Percentiles rank a stretch among this genome's conserved stretches.
Conservation (phyloP, 2,113 vertebrate species). For the Heterotis niloticus region DNA sequence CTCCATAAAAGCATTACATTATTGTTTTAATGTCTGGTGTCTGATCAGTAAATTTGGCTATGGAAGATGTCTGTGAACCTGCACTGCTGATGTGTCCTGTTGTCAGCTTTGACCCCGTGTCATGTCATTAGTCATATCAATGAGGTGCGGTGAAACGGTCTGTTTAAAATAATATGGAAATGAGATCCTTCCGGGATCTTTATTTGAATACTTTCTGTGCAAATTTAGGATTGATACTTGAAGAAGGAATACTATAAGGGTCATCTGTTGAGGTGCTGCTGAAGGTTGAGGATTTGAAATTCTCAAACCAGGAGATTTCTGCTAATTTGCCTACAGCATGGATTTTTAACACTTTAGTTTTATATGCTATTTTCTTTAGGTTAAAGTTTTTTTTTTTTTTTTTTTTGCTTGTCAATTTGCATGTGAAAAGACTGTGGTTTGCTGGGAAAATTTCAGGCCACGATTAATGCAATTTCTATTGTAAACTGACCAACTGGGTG, state of each 20-base stretch:
- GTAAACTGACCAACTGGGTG: not conserved
- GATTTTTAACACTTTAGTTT: not conserved
- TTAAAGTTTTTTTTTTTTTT: not conserved
- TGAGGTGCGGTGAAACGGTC: not conserved
- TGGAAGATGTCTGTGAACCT: not conserved
- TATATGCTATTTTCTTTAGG: not conserved
- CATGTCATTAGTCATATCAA: not conserved
- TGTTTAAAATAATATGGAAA: not conserved
- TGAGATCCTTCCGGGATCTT: not conserved
- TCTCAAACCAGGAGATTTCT: not conserved
- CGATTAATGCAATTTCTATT: not conserved
- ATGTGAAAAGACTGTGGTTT: slow-evolving; percentile 2
- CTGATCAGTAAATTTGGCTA: too few relatives aligned
- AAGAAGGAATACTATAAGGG: not conserved
- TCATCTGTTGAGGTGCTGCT: not conserved
- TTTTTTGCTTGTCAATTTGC: not conserved
- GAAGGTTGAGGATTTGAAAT: not conserved
- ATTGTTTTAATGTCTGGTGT: too few relatives aligned
- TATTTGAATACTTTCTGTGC: not conserved
- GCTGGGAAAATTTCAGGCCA: not conserved
- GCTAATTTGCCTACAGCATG: not conserved
- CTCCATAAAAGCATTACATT: too few relatives aligned
- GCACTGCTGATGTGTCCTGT: not conserved
- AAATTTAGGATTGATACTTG: too few relatives aligned
- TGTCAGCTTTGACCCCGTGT: not conserved